These are phyloP conservation scores for Poeciliopsis presidionis DNA, from an alignment of 2,797 vertebrate genomes.

Conservation along the genomic window DNA sequence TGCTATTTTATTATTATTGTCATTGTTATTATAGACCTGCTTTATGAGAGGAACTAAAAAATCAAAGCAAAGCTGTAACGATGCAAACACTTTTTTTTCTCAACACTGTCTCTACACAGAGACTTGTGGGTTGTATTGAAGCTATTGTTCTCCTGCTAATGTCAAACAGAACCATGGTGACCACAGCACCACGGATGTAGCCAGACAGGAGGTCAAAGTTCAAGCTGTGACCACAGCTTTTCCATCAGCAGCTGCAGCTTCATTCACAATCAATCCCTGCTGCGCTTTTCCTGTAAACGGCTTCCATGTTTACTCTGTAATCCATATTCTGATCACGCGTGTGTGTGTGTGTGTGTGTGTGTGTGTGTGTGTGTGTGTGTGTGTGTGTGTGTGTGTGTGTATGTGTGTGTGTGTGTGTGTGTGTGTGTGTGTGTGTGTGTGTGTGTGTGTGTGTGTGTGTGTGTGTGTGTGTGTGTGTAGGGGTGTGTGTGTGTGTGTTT, in stretches of 20 bases:
- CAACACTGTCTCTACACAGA: not conserved
- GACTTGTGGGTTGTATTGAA: not conserved
- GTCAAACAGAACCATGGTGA: not conserved
- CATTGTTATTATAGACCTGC: not conserved
- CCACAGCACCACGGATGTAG: not conserved
- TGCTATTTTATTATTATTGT: not conserved
- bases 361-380: too few relatives aligned
- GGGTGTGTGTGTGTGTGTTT: too few relatives aligned
- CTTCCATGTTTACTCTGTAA: not conserved
- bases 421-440: too few relatives aligned
- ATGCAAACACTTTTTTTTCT: not conserved
- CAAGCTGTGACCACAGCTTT: not conserved
- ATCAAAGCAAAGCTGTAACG: not conserved
- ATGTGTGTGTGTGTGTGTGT: not conserved
- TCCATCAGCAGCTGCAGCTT: slow-evolving; percentile 6
- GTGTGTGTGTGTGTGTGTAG: too few relatives aligned
- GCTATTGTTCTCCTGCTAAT: not conserved
- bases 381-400: too few relatives aligned
- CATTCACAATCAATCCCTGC: not conserved
- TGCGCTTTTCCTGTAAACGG: not conserved
- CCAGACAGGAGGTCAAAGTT: not conserved
- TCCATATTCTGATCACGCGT: not conserved
- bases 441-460: too few relatives aligned
- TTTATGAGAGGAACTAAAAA: not conserved
- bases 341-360: too few relatives aligned